Evolutionary conservation across 1,140 invertebrate species (phyloP).

Genomic region (Agrypnia vestita): DNA sequence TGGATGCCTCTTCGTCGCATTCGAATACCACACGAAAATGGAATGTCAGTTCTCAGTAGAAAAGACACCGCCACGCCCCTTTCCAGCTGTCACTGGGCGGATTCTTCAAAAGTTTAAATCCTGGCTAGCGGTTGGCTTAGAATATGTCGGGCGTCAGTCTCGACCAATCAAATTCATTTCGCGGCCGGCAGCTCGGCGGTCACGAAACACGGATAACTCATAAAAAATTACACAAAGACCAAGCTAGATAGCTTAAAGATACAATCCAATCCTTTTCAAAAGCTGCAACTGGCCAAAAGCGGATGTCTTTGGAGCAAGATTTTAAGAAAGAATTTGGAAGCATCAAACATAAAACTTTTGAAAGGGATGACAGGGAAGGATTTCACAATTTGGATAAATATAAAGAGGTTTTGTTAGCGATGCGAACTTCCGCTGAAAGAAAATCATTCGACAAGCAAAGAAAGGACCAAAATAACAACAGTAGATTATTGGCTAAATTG

Average conservation of each 20-base stretch:
- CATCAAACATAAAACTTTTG: conserved; percentile 15
- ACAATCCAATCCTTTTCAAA: conserved; percentile 23
- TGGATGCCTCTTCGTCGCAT: too few relatives aligned
- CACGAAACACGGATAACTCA: conserved; percentile 39
- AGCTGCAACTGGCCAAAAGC: conserved; percentile 10
- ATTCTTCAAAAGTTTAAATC: too few relatives aligned
- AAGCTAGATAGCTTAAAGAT: not conserved
- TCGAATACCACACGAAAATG: too few relatives aligned
- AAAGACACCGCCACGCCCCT: too few relatives aligned
- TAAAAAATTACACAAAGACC: too few relatives aligned
- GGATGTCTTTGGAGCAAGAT: conserved; percentile 32
- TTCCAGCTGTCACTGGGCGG: too few relatives aligned
- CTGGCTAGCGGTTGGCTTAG: too few relatives aligned
- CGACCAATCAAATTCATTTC: too few relatives aligned
- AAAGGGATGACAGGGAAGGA: conserved; percentile 12
- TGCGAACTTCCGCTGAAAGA: conserved; percentile 50
- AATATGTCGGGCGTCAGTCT: too few relatives aligned
- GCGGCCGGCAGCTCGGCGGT: conserved; percentile 25
- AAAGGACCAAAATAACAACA: conserved; percentile 33
- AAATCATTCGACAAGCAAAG: conserved; percentile 55
- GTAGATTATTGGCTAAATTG: conserved; percentile 16
- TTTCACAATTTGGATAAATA: conserved; percentile 34
- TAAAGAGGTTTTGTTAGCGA: conserved; percentile 32
- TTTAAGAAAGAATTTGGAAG: conserved; percentile 37
- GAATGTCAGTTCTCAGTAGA: too few relatives aligned